phyloP scores from a whole-genome alignment of 1,140 invertebrate species.

The Meloidogyne floridensis region DNA sequence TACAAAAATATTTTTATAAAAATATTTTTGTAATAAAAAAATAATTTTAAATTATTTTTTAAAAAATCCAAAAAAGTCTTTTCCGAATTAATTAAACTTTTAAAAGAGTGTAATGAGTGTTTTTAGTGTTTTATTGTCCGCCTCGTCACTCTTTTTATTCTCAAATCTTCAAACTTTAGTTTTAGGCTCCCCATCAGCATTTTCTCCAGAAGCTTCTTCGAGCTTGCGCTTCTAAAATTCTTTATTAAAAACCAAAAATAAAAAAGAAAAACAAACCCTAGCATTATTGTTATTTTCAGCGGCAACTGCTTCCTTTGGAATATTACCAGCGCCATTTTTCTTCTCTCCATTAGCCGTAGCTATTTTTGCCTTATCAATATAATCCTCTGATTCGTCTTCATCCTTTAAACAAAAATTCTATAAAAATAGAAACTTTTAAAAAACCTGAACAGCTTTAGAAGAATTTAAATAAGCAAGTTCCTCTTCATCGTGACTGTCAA shows the following conservation, averaged over 20 bases:
- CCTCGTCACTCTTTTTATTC: neutral
- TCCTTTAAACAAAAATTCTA: conserved; percentile 29
- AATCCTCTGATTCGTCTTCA: conserved; percentile 55
- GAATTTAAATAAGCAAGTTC: conserved; percentile 48
- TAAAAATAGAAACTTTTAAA: neutral
- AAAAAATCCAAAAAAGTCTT: neutral
- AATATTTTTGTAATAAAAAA: neutral
- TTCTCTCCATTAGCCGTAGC: conserved; percentile 16
- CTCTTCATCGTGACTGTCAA: conserved; percentile 46
- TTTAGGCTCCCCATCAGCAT: conserved; percentile 12
- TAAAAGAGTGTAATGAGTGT: neutral
- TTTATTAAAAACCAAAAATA: neutral
- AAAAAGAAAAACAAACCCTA: neutral
- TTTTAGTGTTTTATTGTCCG: neutral
- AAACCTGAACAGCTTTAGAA: conserved; percentile 44
- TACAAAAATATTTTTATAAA: neutral
- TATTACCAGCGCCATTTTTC: conserved; percentile 23
- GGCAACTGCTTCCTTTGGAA: neutral
- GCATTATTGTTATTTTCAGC: neutral
- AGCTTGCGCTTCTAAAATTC: conserved; percentile 37
- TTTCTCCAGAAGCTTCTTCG: conserved; percentile 10
- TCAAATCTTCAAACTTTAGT: conserved; percentile 9
- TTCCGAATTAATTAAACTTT: neutral
- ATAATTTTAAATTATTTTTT: no score
- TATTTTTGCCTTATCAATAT: conserved; percentile 21